Percentiles rank a stretch among this genome's conserved stretches.
Conservation (phyloP, 2,113 vertebrate species). For the Grammomys surdaster region DNA sequence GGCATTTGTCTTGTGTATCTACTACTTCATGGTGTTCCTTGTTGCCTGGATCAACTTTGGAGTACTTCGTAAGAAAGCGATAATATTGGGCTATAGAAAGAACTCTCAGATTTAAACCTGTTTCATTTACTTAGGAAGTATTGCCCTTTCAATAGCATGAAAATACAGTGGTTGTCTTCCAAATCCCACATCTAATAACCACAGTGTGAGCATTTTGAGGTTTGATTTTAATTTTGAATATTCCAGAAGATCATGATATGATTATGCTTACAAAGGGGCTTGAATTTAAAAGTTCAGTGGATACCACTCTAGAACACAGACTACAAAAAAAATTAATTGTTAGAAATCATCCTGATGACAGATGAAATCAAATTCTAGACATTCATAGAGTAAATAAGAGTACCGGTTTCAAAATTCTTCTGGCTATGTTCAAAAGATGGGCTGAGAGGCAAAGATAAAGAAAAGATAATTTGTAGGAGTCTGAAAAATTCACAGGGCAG, state of each 20-base stretch:
- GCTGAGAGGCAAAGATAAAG: neutral
- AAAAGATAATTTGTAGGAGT: neutral
- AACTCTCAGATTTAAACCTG: neutral
- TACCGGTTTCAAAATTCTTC: neutral
- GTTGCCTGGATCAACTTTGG: neutral
- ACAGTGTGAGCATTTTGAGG: neutral
- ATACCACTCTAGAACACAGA: neutral
- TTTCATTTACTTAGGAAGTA: neutral
- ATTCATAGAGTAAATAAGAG: neutral
- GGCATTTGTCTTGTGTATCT: neutral
- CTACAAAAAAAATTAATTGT: neutral
- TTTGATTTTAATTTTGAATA: neutral
- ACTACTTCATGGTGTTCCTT: neutral
- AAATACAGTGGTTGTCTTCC: neutral
- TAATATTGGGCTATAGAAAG: neutral
- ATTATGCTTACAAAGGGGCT: neutral
- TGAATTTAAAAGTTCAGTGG: neutral
- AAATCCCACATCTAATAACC: neutral
- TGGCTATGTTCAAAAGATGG: neutral
- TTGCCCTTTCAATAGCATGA: neutral
- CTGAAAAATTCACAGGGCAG: neutral
- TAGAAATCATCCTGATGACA: neutral
- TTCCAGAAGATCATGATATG: neutral
- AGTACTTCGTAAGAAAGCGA: neutral
- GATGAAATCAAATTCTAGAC: neutral